Percentiles rank a stretch among this genome's conserved stretches.
Conservation (phyloP, 2,888 invertebrate genomes). For the Antheraea yamamai region DNA sequence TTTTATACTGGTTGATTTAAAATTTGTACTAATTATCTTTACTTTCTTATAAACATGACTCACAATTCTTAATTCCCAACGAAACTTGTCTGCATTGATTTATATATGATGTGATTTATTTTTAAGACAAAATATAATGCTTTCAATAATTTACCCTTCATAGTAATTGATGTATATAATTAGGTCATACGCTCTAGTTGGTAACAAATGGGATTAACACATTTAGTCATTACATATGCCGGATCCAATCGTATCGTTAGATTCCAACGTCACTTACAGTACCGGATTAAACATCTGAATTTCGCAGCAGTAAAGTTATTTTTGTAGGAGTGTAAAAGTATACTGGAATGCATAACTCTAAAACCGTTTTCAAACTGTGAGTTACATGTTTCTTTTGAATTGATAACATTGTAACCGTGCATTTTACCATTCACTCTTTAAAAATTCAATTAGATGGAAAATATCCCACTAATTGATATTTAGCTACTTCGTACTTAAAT, state of each 20-base stretch:
- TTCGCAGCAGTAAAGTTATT: constrained; percentile 42
- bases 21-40: background rate
- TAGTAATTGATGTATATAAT: background rate
- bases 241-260: constrained; percentile 25
- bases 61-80: background rate
- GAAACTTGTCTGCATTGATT: background rate
- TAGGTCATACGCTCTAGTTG: constrained; percentile 15
- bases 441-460: constrained; percentile 6
- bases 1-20: background rate
- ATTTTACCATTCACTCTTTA: background rate
- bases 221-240: constrained; percentile 27
- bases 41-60: too few relatives aligned
- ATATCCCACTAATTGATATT: constrained; percentile 4
- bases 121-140: background rate
- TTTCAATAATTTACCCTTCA: background rate
- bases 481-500: constrained; percentile 13
- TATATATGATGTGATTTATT: background rate
- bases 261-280: constrained; percentile 25
- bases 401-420: constrained; percentile 16
- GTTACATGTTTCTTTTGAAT: constrained; percentile 23
- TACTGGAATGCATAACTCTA: constrained; percentile 40
- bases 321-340: constrained; percentile 42
- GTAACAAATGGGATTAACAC: constrained; percentile 24
- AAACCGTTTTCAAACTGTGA: constrained; percentile 41
- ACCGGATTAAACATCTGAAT: constrained; percentile 25